A percentile compares a stretch with the other conserved stretches of the same genome.
These are phyloP conservation scores for Drosophila pallidifrons DNA, from an alignment of 1,140 invertebrate species.

Conservation along the genomic window DNA sequence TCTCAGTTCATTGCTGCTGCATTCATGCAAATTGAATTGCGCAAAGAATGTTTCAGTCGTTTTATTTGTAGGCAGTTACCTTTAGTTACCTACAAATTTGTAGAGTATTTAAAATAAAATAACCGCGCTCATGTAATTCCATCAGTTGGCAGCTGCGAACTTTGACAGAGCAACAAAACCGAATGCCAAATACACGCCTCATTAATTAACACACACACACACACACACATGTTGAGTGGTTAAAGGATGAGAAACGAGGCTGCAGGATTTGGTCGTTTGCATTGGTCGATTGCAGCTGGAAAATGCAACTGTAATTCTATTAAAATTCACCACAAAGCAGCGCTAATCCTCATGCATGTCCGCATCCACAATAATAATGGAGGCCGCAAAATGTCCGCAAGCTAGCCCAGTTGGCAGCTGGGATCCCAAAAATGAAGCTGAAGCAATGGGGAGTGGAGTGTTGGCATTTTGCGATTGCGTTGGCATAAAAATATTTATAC, in stretches of 20 bases:
- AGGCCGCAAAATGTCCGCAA: slow-evolving; percentile 52
- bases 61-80: background rate
- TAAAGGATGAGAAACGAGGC: slow-evolving; percentile 1
- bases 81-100: background rate
- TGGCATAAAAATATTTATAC: slow-evolving; percentile 79
- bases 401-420: slow-evolving; percentile 26
- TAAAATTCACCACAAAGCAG: slow-evolving; percentile 70
- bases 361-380: slow-evolving; percentile 55
- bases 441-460: background rate
- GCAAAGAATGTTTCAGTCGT: background rate
- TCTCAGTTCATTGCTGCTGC: background rate
- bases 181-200: slow-evolving; percentile 39
- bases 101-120: slow-evolving; percentile 31
- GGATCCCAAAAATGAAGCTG: background rate
- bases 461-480: slow-evolving; percentile 60
- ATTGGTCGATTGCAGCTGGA: slow-evolving; percentile 32
- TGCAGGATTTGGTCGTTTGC: slow-evolving; percentile 9
- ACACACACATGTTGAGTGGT: background rate
- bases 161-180: slow-evolving; percentile 34
- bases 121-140: slow-evolving; percentile 20
- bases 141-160: slow-evolving; percentile 20
- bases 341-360: slow-evolving; percentile 63
- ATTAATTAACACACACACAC: slow-evolving; percentile 64
- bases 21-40: background rate
- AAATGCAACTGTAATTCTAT: slow-evolving; percentile 73